Evolutionary conservation across 35 echinoderm and acorn worm genomes (phyloP).

Genomic region (Ptychodera flava): DNA sequence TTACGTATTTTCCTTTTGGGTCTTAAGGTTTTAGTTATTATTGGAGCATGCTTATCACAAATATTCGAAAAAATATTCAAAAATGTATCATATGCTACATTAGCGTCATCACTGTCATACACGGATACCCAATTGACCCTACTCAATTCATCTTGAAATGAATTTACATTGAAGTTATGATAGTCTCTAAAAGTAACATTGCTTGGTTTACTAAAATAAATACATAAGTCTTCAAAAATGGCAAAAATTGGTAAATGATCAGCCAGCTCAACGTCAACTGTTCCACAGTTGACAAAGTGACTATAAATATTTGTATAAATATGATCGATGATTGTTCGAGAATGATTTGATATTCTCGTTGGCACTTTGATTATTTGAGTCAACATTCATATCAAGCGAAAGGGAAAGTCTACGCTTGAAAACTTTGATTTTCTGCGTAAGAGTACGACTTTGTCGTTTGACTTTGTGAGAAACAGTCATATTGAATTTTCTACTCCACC

Average conservation of each 20-base stretch:
- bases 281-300: not conserved
- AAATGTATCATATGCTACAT: not conserved
- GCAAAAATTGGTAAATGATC: conserved; percentile 3
- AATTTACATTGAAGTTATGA: not conserved
- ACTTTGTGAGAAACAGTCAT: too few relatives aligned
- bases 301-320: conserved; percentile 7
- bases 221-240: not conserved
- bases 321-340: not conserved
- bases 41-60: too few relatives aligned
- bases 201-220: not conserved
- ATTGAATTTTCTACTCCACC: too few relatives aligned
- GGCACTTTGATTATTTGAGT: conserved; percentile 3
- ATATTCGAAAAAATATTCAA: not conserved
- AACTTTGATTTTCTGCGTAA: too few relatives aligned
- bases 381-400: too few relatives aligned
- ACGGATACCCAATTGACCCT: not conserved
- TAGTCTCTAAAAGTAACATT: conserved; percentile 10
- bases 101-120: not conserved
- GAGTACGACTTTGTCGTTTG: too few relatives aligned
- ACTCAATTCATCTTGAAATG: not conserved
- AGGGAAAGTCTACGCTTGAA: too few relatives aligned
- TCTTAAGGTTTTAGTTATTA: too few relatives aligned
- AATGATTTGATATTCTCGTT: not conserved
- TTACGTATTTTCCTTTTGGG: too few relatives aligned
- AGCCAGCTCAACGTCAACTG: not conserved